Base-by-base conservation (phyloP, 2,888 invertebrate genomes). In the Muscina levida region DNA sequence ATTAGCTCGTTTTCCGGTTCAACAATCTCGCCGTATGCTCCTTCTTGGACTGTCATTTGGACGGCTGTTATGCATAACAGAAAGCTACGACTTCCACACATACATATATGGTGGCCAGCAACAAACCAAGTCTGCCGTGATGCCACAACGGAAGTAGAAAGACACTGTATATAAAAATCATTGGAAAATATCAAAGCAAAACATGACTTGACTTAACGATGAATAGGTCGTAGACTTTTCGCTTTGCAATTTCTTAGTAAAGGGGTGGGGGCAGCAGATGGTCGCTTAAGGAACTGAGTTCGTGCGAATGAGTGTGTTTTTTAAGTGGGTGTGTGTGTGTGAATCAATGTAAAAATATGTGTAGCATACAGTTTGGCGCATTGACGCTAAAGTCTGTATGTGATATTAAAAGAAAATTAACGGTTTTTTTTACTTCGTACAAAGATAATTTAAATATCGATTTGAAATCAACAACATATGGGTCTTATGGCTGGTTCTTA, bases 1-100 rank as follows among this genome's bases (percentile, higher is more conserved):
- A 87, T 87, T 87, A 87, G 87, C 87, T 87, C 84, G 84, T 88
- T 87, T 87, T 86, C 86, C 85, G 86, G 85, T 86, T 87, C 87
- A 87, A 84, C 84, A 86, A 85, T 79, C 87, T 87, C 84, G 31
- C 3, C 31, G 86, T 85, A 87, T 85, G 84, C 84, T 85, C 39
- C 19, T 42, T 13, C 44, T 65, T 44, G 62, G 62, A 65, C 44
- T 11, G 62, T 2, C 17, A 5, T 22, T 44, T 24, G 11, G 4
- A 51, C 1, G 19, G 53, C 46, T 53, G 37, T 46, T 67, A 53
- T 75, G 72, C 75, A 79, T 65, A 70, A 71, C 48, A 44, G 57
- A 46, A 48, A 17, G 17, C 56, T 22, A 42, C 62, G 68, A 78
- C 31, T 5, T 15, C 8, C 46, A 17, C 15, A 53, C 53, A 5